phyloP scores from a whole-genome alignment of 2,113 vertebrate species.

The Phalacrocorax aristotelis region DNA sequence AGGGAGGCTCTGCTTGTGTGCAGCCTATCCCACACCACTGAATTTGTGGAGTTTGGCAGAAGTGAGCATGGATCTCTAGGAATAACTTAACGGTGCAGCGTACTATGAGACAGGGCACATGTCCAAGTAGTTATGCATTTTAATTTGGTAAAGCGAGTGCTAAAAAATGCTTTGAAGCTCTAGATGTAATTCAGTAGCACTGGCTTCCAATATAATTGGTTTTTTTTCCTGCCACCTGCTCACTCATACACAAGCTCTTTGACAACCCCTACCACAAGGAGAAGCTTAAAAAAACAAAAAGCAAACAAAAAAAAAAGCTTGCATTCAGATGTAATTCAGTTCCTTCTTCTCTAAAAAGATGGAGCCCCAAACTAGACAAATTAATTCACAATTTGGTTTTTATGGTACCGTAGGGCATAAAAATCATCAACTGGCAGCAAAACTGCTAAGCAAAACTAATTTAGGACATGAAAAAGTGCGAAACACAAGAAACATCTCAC shows the following conservation, averaged over 20 bases:
- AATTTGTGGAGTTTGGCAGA: neutral
- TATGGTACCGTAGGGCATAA: neutral
- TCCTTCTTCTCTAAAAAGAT: neutral
- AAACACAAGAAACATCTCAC: conserved; percentile 16
- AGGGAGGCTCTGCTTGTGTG: neutral
- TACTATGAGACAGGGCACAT: neutral
- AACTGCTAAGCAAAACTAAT: conserved; percentile 42
- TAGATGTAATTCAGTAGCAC: neutral
- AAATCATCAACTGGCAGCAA: conserved; percentile 31
- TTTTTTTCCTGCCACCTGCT: neutral
- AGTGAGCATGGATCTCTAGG: neutral
- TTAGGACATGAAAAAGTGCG: conserved; percentile 7
- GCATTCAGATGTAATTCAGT: neutral
- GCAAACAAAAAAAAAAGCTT: accelerated
- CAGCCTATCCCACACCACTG: neutral
- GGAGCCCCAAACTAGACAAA: neutral
- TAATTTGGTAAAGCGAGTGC: neutral
- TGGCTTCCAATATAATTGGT: neutral
- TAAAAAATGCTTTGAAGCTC: neutral
- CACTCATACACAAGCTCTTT: neutral
- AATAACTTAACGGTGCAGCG: neutral
- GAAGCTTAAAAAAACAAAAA: neutral
- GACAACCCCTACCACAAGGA: neutral
- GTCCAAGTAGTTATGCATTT: neutral
- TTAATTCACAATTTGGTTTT: conserved; percentile 17